Conservation (phyloP, 2,797 vertebrate species). For the Rhodeus uyekii region DNA sequence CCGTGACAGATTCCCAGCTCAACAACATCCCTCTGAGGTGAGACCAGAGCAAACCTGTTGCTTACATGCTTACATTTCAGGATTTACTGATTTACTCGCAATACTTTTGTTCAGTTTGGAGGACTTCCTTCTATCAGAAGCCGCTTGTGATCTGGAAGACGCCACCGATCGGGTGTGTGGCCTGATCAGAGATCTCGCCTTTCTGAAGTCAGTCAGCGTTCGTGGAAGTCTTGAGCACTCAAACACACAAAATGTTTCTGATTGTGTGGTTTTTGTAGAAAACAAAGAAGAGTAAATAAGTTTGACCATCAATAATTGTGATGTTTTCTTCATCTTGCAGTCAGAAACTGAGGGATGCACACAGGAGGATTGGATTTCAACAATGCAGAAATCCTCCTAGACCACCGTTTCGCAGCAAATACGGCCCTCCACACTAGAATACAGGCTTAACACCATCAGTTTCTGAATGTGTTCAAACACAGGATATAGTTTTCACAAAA, state of each 20-base stretch:
- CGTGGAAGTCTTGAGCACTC: neutral
- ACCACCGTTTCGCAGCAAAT: conserved; percentile 30
- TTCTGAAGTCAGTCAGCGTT: conserved; percentile 81
- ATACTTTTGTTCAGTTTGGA: conserved; percentile 27
- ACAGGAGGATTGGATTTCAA: conserved; percentile 77
- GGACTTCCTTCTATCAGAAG: conserved; percentile 19
- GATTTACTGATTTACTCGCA: too few species aligned
- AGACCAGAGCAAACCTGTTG: conserved; percentile 41
- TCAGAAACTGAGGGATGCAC: conserved; percentile 79
- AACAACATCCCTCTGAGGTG: conserved; percentile 69
- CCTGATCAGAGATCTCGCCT: conserved; percentile 83
- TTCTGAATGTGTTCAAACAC: neutral
- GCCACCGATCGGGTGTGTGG: conserved; percentile 78
- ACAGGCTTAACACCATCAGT: neutral
- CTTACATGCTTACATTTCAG: neutral
- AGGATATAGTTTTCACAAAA: neutral
- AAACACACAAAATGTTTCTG: neutral
- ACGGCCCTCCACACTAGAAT: conserved; percentile 16
- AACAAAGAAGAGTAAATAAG: too few species aligned
- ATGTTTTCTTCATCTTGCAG: conserved; percentile 66
- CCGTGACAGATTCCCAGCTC: conserved; percentile 74
- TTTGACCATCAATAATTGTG: neutral
- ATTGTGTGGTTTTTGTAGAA: neutral
- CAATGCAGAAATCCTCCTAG: conserved; percentile 60
- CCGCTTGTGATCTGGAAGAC: conserved; percentile 67